phyloP scores from a whole-genome alignment of 1,140 invertebrate genomes.

The Mizuhopecten yessoensis region DNA sequence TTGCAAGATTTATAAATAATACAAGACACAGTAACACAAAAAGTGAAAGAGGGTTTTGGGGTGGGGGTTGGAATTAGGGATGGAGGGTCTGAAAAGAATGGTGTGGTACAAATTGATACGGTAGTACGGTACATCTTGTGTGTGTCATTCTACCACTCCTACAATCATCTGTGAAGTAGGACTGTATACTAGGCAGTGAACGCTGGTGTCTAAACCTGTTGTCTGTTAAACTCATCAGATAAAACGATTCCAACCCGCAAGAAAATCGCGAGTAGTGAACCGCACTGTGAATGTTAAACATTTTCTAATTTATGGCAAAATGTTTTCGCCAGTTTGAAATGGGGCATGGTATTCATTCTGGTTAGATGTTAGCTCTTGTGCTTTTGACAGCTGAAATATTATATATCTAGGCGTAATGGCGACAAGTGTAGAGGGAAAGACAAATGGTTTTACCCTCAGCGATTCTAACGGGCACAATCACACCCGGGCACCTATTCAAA shows the following conservation, averaged over 20 bases:
- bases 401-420: slow-evolving; percentile 17
- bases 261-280: slow-evolving; percentile 59
- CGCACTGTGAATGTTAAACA: slow-evolving; percentile 60
- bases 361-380: slow-evolving; percentile 20
- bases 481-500: background rate
- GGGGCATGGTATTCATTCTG: slow-evolving; percentile 53
- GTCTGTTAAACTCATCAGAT: slow-evolving; percentile 50
- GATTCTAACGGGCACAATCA: background rate
- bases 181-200: background rate
- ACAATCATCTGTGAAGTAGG: background rate
- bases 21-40: no score
- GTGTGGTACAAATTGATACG: no score
- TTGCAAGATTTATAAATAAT: no score
- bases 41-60: no score
- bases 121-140: background rate
- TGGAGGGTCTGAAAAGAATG: no score
- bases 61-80: no score
- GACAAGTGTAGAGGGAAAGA: slow-evolving; percentile 50
- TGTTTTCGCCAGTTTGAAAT: slow-evolving; percentile 59
- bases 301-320: slow-evolving; percentile 66
- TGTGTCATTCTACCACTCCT: background rate
- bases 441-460: slow-evolving; percentile 51
- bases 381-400: slow-evolving; percentile 57
- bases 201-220: background rate
- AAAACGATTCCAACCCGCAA: slow-evolving; percentile 44